These are phyloP conservation scores for Sebastes jordani DNA, from an alignment of 2,797 vertebrate species.

Conservation along the genomic window DNA sequence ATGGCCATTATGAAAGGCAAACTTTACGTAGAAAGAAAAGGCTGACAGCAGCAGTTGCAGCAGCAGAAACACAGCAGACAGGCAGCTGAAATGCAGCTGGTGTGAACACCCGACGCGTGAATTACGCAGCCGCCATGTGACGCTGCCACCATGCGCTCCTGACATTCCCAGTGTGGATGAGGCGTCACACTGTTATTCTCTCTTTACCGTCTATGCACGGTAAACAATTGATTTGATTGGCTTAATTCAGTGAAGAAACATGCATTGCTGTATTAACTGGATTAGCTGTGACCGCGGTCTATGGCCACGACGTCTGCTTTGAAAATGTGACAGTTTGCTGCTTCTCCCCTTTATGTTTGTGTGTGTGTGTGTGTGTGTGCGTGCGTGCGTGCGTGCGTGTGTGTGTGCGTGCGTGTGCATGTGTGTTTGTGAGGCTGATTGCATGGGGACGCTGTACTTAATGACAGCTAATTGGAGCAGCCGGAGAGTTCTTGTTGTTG, in stretches of 20 bases:
- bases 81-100: too few species aligned
- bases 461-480: conserved; percentile 78
- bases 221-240: neutral
- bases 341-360: conserved; percentile 24
- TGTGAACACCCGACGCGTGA: too few species aligned
- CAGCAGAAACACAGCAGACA: too few species aligned
- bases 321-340: neutral
- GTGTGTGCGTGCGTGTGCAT: neutral
- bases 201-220: neutral
- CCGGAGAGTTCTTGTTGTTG: conserved; percentile 35
- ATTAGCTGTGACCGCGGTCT: neutral
- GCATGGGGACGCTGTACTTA: conserved; percentile 19
- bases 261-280: neutral
- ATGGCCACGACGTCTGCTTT: neutral
- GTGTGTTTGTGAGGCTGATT: conserved; percentile 23
- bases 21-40: too few species aligned
- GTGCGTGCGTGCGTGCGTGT: neutral
- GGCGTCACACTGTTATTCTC: neutral
- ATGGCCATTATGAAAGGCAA: too few species aligned
- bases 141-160: too few species aligned
- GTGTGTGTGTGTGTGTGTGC: neutral
- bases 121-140: too few species aligned
- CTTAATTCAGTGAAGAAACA: neutral
- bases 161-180: too few species aligned
- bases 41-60: too few species aligned